These are phyloP conservation scores for Gandaritis pyraliata DNA, from an alignment of 2,888 invertebrate genomes.

Conservation along the genomic window DNA sequence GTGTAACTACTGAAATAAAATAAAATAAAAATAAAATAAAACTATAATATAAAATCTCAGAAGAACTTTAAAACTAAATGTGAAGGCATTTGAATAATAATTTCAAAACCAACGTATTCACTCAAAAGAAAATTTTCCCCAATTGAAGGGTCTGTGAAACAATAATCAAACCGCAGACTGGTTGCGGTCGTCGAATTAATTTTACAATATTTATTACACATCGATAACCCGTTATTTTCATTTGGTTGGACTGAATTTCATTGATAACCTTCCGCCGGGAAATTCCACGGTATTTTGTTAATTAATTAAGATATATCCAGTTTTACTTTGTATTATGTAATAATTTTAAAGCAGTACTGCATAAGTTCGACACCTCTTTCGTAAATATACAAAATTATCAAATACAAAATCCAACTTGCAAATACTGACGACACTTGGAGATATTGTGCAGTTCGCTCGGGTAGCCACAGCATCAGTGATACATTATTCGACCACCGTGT, in stretches of 20 bases:
- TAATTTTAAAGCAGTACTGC: too few species aligned
- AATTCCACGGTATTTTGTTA: constrained; percentile 17
- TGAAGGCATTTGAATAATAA: too few species aligned
- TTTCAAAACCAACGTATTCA: not conserved
- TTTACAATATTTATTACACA: constrained; percentile 68
- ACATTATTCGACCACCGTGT: constrained; percentile 61
- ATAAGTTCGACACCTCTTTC: too few species aligned
- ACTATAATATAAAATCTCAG: too few species aligned
- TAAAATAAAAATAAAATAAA: too few species aligned
- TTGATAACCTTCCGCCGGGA: constrained; percentile 34
- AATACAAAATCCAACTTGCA: constrained; percentile 44
- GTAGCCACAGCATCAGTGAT: constrained; percentile 58
- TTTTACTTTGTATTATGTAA: not conserved
- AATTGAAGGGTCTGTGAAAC: constrained; percentile 57
- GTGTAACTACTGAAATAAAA: too few species aligned
- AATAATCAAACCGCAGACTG: constrained; percentile 58
- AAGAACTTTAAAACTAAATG: too few species aligned
- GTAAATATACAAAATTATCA: too few species aligned
- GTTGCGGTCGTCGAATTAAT: constrained; percentile 68
- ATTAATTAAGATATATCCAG: constrained; percentile 12
- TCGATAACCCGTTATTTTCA: constrained; percentile 65
- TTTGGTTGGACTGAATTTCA: constrained; percentile 52
- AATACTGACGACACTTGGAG: constrained; percentile 49
- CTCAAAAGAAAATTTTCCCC: constrained; percentile 35
- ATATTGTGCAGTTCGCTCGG: constrained; percentile 53